Conservation (phyloP, 2,888 invertebrate genomes). For the Nineta flava region DNA sequence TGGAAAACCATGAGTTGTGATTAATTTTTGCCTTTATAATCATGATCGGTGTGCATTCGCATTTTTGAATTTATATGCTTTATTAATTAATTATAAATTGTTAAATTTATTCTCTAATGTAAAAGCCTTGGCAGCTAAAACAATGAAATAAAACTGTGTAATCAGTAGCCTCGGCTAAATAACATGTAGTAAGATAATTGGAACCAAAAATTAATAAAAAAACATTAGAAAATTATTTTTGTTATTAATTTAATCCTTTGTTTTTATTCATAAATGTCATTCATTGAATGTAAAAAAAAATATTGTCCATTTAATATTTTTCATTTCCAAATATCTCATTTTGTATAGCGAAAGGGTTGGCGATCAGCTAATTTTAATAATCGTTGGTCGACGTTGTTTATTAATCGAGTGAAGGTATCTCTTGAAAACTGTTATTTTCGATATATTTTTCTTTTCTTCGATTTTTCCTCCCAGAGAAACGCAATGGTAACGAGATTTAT, state of each 20-base stretch:
- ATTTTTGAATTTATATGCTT: neutral
- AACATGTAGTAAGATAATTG: neutral
- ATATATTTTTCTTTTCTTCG: no score
- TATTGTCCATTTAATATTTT: no score
- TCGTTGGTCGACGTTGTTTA: no score
- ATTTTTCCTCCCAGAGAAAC: no score
- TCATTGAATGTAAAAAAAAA: no score
- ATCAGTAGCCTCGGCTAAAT: neutral
- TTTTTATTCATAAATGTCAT: no score
- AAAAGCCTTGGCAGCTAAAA: neutral
- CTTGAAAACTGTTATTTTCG: no score
- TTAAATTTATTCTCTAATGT: neutral
- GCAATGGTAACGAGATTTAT: no score
- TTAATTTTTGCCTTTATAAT: neutral
- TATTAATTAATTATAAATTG: neutral
- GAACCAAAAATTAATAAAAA: slow-evolving; percentile 1
- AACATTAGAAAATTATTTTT: neutral
- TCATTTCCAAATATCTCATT: no score
- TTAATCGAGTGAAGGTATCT: no score
- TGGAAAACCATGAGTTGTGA: neutral
- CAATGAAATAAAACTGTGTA: neutral
- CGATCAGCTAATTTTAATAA: no score
- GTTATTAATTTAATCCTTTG: neutral
- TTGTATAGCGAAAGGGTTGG: no score
- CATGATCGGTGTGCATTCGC: neutral